Evolutionary conservation across 64 coral and sea anemone genomes (phyloP).

Genomic region (Actinia tenebrosa): DNA sequence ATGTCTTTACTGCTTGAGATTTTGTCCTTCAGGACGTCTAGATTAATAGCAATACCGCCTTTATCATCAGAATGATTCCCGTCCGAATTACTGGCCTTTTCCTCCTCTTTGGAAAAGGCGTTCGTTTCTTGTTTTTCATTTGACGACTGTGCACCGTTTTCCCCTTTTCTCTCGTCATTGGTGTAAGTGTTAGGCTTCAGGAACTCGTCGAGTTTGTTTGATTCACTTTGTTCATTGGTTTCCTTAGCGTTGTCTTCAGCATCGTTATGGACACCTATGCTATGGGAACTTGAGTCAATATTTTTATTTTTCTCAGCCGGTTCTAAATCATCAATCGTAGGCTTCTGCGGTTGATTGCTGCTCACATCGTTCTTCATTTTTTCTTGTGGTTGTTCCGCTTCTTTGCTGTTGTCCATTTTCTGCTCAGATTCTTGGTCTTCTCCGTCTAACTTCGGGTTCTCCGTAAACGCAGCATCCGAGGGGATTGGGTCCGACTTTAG

Average conservation of each 20-base stretch:
- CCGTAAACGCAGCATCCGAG: background rate
- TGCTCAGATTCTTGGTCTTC: background rate
- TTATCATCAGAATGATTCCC: background rate
- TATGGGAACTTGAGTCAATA: background rate
- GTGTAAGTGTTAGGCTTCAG: background rate
- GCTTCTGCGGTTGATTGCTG: background rate
- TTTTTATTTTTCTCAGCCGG: background rate
- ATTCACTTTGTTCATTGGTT: background rate
- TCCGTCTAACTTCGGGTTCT: background rate
- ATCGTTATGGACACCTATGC: background rate
- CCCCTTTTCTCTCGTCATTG: background rate
- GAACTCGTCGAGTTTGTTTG: constrained; percentile 6
- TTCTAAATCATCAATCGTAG: background rate
- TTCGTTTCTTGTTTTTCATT: background rate
- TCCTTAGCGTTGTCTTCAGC: background rate
- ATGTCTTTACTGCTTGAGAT: constrained; percentile 75
- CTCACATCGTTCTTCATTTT: background rate
- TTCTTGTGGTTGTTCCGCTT: background rate
- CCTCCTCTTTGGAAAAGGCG: background rate
- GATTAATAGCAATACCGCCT: constrained; percentile 53
- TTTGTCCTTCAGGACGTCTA: constrained; percentile 72
- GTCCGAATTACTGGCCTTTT: background rate
- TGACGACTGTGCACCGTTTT: background rate
- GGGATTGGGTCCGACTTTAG: background rate
- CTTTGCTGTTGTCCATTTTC: background rate